These are phyloP conservation scores for Nothoprocta pentlandii DNA, from an alignment of 2,113 vertebrate genomes.

Conservation along the genomic window DNA sequence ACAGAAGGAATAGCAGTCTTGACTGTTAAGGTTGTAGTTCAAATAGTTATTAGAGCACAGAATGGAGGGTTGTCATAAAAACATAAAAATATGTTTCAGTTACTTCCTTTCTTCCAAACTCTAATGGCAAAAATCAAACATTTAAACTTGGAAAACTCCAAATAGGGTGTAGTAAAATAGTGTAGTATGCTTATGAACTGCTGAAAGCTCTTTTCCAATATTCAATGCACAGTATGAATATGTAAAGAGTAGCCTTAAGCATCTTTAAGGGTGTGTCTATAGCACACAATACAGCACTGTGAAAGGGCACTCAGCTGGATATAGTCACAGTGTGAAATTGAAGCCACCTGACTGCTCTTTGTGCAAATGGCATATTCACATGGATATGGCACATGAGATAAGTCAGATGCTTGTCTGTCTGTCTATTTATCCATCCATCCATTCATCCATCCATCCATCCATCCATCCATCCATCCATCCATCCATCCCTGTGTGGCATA, in stretches of 20 bases:
- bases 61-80: slow-evolving; percentile 24
- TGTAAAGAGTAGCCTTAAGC: background rate
- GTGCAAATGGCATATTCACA: slow-evolving; percentile 17
- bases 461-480: background rate
- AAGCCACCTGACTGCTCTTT: slow-evolving; percentile 66
- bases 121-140: slow-evolving; percentile 15
- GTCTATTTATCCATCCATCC: too few relatives aligned
- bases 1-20: slow-evolving; percentile 15
- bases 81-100: background rate
- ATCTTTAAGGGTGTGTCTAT: background rate
- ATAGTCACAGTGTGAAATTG: slow-evolving; percentile 18
- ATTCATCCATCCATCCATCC: background rate
- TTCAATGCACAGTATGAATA: background rate
- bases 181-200: background rate
- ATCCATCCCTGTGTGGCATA: background rate
- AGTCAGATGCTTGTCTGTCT: too few relatives aligned
- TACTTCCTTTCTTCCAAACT: slow-evolving; percentile 30
- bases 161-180: background rate
- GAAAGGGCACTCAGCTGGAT: slow-evolving; percentile 14
- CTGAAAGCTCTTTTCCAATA: background rate
- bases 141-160: slow-evolving; percentile 8
- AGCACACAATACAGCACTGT: background rate
- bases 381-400: background rate
- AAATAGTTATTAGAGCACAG: slow-evolving; percentile 36
- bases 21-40: slow-evolving; percentile 55